Evolutionary conservation across 2,797 vertebrate species (phyloP).

Genomic region (Pangasius mekongensis): DNA sequence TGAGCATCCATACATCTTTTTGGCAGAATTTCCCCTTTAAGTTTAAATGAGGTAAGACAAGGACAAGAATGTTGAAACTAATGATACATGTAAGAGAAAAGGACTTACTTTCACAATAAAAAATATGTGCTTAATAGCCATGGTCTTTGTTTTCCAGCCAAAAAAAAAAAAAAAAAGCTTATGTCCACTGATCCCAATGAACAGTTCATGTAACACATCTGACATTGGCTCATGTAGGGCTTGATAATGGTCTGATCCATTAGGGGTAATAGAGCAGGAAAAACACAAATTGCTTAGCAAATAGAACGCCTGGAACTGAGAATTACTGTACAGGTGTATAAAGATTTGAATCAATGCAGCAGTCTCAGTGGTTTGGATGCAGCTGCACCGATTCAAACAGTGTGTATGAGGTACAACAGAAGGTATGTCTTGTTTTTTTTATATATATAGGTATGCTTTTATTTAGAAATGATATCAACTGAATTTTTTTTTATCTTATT

Average conservation of each 20-base stretch:
- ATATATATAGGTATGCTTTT: background rate
- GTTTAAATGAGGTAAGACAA: slow-evolving; percentile 3
- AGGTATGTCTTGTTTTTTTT: background rate
- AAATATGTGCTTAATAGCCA: background rate
- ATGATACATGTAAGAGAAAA: background rate
- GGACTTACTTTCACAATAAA: background rate
- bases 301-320: background rate
- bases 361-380: background rate
- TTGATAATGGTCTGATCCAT: slow-evolving; percentile 2
- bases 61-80: background rate
- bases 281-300: slow-evolving; percentile 5
- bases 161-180: background rate
- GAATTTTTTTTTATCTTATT: background rate
- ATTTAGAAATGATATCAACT: background rate
- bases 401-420: background rate
- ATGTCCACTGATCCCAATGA: background rate
- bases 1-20: slow-evolving; percentile 24
- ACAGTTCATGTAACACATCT: background rate
- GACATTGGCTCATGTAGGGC: background rate
- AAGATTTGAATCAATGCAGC: background rate
- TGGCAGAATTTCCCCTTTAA: slow-evolving; percentile 21
- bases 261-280: background rate
- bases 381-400: background rate
- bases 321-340: background rate
- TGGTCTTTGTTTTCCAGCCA: background rate